These are phyloP conservation scores for Vicugna pacos DNA, from an alignment of 2,113 vertebrate genomes.

Conservation along the genomic window DNA sequence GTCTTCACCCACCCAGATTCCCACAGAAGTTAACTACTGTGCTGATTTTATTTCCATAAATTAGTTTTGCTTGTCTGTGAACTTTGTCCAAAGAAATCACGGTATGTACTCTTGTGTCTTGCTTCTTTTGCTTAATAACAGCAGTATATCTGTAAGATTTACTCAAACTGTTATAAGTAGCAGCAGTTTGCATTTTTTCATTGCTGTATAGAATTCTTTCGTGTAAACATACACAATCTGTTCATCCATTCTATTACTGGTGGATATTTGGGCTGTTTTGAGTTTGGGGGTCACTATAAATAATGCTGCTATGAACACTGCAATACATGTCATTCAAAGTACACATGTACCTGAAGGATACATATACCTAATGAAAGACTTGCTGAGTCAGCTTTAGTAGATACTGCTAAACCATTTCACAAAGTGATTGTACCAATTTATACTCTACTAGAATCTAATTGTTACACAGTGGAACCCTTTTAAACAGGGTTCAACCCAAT, in stretches of 20 bases:
- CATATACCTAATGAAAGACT: background rate
- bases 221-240: background rate
- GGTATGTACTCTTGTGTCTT: background rate
- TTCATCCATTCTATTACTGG: background rate
- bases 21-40: background rate
- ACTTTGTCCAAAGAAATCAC: background rate
- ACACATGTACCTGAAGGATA: background rate
- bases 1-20: background rate
- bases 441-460: background rate
- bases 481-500: background rate
- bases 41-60: background rate
- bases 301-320: background rate
- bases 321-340: background rate
- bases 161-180: background rate
- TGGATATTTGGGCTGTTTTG: background rate
- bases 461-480: background rate
- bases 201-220: background rate
- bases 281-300: background rate
- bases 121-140: slow-evolving; percentile 1
- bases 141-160: background rate
- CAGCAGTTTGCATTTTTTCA: background rate
- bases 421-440: background rate
- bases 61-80: background rate
- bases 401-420: background rate
- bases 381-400: background rate